Evolutionary conservation across 2,888 invertebrate genomes (phyloP).

Genomic region (Drosophila gaucha): DNA sequence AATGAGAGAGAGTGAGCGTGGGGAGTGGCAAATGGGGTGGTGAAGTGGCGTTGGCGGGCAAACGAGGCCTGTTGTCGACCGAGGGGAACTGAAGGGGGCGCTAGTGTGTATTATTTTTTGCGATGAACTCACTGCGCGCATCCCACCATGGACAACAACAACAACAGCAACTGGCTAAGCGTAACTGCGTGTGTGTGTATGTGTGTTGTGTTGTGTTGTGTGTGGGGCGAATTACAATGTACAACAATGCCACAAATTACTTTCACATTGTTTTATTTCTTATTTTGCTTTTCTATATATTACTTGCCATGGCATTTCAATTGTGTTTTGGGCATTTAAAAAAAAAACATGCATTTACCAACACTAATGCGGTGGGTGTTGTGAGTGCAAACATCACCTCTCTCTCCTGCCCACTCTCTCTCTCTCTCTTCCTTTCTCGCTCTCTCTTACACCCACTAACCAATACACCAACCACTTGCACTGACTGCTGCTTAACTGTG

Average conservation of each 20-base stretch:
- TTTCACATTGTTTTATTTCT: constrained; percentile 46
- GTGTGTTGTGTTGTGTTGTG: constrained; percentile 7
- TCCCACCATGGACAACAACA: constrained; percentile 62
- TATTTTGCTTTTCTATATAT: constrained; percentile 5
- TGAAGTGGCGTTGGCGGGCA: constrained; percentile 45
- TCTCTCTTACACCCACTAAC: constrained; percentile 8
- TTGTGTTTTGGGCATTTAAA: constrained; percentile 22
- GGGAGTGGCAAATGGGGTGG: constrained; percentile 58
- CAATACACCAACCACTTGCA: constrained; percentile 71
- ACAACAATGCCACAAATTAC: constrained; percentile 46
- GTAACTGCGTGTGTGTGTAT: constrained; percentile 31
- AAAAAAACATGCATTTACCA: constrained; percentile 40
- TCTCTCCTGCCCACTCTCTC: background rate
- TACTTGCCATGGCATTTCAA: constrained; percentile 15
- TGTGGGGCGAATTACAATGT: constrained; percentile 33
- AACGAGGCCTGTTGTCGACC: background rate
- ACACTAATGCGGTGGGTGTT: constrained; percentile 50
- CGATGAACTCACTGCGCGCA: constrained; percentile 81
- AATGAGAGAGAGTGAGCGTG: constrained; percentile 24
- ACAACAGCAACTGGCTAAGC: constrained; percentile 48
- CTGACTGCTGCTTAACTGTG: constrained; percentile 36
- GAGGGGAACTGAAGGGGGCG: constrained; percentile 14
- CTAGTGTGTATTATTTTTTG: constrained; percentile 78
- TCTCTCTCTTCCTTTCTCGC: background rate
- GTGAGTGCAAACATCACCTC: constrained; percentile 25